phyloP scores from a whole-genome alignment of 1,140 invertebrate species.

The Anastrepha ludens region DNA sequence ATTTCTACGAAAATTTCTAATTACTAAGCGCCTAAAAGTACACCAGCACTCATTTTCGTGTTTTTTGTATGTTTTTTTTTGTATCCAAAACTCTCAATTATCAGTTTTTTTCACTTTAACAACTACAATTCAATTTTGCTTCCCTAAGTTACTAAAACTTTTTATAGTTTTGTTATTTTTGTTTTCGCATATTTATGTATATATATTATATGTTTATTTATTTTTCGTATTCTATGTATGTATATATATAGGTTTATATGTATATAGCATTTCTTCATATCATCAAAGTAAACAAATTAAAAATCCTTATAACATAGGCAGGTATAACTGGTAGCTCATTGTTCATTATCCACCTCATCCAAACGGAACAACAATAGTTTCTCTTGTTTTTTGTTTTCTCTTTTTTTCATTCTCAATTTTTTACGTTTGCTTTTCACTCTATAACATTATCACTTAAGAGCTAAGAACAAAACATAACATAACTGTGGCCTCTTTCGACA shows the following conservation, averaged over 20 bases:
- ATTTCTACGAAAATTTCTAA: neutral
- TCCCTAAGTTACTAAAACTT: neutral
- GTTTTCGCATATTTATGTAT: neutral
- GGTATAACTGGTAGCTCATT: neutral
- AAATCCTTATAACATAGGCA: conserved; percentile 1
- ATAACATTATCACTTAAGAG: conserved; percentile 39
- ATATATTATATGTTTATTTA: neutral
- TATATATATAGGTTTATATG: neutral
- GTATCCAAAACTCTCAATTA: neutral
- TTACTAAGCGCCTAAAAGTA: neutral
- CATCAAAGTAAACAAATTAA: neutral
- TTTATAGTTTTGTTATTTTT: neutral
- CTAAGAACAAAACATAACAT: conserved; percentile 1
- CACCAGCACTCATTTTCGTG: neutral
- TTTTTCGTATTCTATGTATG: neutral
- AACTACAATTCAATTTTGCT: neutral
- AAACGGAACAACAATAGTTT: neutral
- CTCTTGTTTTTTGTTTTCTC: neutral
- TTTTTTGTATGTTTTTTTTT: neutral
- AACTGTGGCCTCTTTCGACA: conserved; percentile 27
- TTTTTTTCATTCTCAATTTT: neutral
- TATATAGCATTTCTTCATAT: neutral
- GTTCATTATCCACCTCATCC: neutral
- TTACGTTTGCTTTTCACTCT: neutral
- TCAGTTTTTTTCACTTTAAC: neutral